A percentile compares a stretch with the other conserved stretches of the same genome.
phyloP scores from a whole-genome alignment of 2,113 vertebrate species.

The Enhydra lutris region DNA sequence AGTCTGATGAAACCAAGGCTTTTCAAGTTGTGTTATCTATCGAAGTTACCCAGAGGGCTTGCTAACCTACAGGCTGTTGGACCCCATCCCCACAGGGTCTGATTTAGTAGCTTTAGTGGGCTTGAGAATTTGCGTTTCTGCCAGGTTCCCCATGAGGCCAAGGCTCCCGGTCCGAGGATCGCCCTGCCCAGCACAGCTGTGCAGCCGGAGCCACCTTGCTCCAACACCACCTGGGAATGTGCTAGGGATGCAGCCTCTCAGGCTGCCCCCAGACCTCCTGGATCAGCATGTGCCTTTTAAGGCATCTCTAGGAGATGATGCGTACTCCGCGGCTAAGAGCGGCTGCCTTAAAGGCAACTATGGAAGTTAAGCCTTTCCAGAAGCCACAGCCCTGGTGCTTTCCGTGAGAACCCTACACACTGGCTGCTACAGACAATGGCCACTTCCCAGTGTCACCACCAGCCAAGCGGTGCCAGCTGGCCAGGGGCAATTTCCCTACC shows the following conservation, averaged over 20 bases:
- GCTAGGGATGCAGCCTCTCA: not conserved
- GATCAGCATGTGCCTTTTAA: not conserved
- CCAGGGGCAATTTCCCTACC: too few species aligned
- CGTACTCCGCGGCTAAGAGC: fast-evolving
- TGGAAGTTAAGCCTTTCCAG: not conserved
- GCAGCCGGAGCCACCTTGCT: not conserved
- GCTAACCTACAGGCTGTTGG: not conserved
- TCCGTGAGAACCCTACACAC: not conserved
- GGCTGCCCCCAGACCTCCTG: not conserved
- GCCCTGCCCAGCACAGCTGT: not conserved
- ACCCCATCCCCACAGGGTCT: not conserved
- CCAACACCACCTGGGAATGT: not conserved
- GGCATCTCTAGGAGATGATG: not conserved
- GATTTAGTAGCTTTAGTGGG: not conserved
- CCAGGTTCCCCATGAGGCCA: not conserved
- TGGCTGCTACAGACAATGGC: not conserved
- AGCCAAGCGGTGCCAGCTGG: not conserved
- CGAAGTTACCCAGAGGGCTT: not conserved
- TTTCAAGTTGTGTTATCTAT: not conserved
- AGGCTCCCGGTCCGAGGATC: not conserved
- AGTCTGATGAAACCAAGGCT: not conserved
- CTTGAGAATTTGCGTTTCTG: not conserved
- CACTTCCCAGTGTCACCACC: not conserved
- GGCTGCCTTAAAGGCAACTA: fast-evolving
- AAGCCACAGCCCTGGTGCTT: not conserved